Conservation (phyloP, 2,113 vertebrate species). For the Dipodomys stephensi region DNA sequence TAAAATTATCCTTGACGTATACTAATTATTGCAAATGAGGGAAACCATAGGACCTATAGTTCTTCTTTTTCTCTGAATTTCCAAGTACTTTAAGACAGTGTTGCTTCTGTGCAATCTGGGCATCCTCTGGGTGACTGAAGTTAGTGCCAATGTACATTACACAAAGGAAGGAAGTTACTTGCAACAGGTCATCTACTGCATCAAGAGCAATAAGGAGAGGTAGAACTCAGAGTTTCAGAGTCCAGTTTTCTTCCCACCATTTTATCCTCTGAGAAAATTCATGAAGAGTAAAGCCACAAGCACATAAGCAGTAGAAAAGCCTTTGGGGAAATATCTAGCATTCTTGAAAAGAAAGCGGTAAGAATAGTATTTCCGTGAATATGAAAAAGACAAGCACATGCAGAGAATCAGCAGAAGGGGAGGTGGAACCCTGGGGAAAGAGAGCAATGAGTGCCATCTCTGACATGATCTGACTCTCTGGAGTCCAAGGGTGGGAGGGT, state of each 20-base stretch:
- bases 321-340: not conserved
- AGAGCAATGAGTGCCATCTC: slow-evolving; percentile 47
- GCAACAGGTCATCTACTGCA: not conserved
- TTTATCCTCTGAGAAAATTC: not conserved
- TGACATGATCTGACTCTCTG: slow-evolving; percentile 70
- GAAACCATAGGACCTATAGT: not conserved
- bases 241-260: not conserved
- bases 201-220: not conserved
- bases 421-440: slow-evolving; percentile 35
- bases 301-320: not conserved
- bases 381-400: not conserved
- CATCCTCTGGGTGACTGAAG: not conserved
- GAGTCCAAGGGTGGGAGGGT: slow-evolving; percentile 66
- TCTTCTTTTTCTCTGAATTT: slow-evolving; percentile 18
- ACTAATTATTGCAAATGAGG: too few relatives aligned
- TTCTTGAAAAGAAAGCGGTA: not conserved
- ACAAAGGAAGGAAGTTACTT: slow-evolving; percentile 8
- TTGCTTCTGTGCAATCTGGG: not conserved
- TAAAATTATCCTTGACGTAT: too few relatives aligned
- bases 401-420: slow-evolving; percentile 57
- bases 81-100: not conserved
- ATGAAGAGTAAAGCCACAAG: not conserved
- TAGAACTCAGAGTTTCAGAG: not conserved
- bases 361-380: slow-evolving; percentile 24
- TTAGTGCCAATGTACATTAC: not conserved